These are phyloP conservation scores for Sapajus apella DNA, from an alignment of 2,113 vertebrate genomes.

Conservation along the genomic window DNA sequence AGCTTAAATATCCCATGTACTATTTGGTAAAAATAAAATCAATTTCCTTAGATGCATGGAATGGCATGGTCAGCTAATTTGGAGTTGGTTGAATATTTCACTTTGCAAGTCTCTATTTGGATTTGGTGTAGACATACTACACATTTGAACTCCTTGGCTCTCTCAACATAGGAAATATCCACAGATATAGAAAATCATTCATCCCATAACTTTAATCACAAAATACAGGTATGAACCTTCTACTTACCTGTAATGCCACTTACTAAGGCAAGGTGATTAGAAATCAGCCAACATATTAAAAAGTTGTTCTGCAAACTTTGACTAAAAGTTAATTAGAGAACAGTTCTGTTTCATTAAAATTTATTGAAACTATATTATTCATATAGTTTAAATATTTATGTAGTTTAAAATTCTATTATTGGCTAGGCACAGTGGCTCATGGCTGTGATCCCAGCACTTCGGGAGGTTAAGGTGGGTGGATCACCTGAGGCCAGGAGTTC, in stretches of 20 bases:
- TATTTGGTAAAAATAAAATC: conserved; percentile 6
- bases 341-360: not conserved
- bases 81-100: not conserved
- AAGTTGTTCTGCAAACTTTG: not conserved
- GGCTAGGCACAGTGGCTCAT: no score
- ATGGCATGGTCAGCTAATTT: not conserved
- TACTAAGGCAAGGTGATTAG: not conserved
- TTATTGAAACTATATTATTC: not conserved
- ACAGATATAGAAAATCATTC: not conserved
- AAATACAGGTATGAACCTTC: not conserved
- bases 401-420: not conserved
- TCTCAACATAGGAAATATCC: not conserved
- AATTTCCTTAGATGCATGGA: not conserved
- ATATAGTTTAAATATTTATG: not conserved
- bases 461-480: no score
- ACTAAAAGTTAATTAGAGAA: conserved; percentile 18
- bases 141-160: not conserved
- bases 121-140: not conserved
- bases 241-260: not conserved
- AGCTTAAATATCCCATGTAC: not conserved
- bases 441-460: no score
- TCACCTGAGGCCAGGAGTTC: no score
- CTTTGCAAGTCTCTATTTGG: not conserved
- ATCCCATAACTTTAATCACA: not conserved
- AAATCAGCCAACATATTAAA: not conserved